Evolutionary conservation across 2,888 invertebrate genomes (phyloP).

Genomic region (Pyrrhia umbra): DNA sequence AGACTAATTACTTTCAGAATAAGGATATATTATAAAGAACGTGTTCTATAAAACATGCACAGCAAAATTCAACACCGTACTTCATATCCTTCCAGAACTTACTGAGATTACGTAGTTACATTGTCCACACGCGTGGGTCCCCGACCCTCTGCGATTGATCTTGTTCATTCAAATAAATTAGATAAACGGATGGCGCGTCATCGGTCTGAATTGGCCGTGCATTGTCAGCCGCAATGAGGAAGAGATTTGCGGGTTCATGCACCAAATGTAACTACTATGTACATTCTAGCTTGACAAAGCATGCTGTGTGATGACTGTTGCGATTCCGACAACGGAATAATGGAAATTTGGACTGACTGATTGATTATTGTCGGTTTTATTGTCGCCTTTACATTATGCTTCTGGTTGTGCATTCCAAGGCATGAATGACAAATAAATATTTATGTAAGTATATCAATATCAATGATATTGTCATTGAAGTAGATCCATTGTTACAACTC

Average conservation of each 20-base stretch:
- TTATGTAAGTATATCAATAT: not conserved
- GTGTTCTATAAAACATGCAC: not conserved
- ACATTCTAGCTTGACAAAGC: not conserved
- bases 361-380: not conserved
- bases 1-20: too few relatives aligned
- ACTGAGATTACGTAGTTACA: not conserved
- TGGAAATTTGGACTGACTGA: not conserved
- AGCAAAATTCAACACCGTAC: not conserved
- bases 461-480: too few relatives aligned
- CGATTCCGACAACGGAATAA: not conserved
- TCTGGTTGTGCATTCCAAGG: too few relatives aligned
- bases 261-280: not conserved
- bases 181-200: conserved; percentile 72
- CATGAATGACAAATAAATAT: not conserved
- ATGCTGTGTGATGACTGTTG: not conserved
- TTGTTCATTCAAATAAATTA: conserved; percentile 78
- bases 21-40: too few relatives aligned
- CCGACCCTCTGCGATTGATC: conserved; percentile 60
- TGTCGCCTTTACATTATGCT: too few relatives aligned
- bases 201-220: conserved; percentile 18
- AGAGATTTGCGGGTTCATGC: conserved; percentile 26
- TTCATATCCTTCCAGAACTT: conserved; percentile 12
- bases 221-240: conserved; percentile 31
- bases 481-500: too few relatives aligned
- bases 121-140: conserved; percentile 66